These are phyloP conservation scores for Doryteuthis pealeii DNA, from an alignment of 1,140 invertebrate genomes.

Conservation along the genomic window DNA sequence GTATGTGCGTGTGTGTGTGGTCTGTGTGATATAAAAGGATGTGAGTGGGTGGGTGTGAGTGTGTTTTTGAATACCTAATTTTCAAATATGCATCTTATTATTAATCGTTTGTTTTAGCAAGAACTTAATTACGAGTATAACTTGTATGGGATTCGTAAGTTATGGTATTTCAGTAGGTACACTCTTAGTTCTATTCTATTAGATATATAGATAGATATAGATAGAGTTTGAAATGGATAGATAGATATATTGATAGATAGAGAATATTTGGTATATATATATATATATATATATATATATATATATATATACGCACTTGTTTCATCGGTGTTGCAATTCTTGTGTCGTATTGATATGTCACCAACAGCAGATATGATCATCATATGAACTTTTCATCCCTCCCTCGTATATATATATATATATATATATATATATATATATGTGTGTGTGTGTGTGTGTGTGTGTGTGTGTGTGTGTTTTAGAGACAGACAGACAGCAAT, in stretches of 20 bases:
- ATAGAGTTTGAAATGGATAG: not conserved
- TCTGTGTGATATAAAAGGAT: not conserved
- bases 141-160: not conserved
- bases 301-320: not conserved
- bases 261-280: not conserved
- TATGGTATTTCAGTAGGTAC: not conserved
- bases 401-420: not conserved
- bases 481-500: not conserved
- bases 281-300: not conserved
- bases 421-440: constrained; percentile 4
- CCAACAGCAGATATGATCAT: no score
- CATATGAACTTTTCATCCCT: no score
- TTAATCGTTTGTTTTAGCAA: no score
- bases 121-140: not conserved
- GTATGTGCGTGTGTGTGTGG: not conserved
- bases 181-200: not conserved
- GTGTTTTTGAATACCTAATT: not conserved
- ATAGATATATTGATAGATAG: not conserved
- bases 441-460: not conserved
- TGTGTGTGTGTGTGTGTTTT: not conserved
- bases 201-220: not conserved
- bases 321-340: no score
- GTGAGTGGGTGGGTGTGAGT: not conserved
- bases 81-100: no score
- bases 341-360: not conserved